phyloP scores from a whole-genome alignment of 2,113 vertebrate species.

The Siniperca knerii region DNA sequence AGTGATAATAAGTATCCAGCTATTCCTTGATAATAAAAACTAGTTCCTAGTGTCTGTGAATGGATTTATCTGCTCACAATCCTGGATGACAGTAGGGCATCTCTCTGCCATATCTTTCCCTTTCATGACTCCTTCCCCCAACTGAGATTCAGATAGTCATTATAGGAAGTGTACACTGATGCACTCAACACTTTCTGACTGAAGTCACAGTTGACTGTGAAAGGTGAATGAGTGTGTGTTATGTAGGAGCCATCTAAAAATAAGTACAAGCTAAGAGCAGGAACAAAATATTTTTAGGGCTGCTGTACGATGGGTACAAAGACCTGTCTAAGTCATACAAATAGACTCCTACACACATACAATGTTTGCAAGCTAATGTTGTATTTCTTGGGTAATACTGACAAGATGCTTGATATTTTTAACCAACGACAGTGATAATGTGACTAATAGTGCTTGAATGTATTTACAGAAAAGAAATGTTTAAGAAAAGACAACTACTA shows the following conservation, averaged over 20 bases:
- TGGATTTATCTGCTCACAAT: background rate
- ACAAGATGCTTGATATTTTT: background rate
- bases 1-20: background rate
- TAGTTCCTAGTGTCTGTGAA: background rate
- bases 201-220: conserved; percentile 54
- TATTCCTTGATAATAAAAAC: background rate
- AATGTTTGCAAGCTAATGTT: background rate
- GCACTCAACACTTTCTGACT: conserved; percentile 19
- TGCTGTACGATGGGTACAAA: conserved; percentile 33
- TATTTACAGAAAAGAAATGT: background rate
- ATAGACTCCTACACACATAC: too few relatives aligned
- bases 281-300: conserved; percentile 27
- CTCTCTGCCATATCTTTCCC: background rate
- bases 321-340: background rate
- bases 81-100: background rate
- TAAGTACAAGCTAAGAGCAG: conserved; percentile 34
- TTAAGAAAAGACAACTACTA: background rate
- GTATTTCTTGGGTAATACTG: background rate
- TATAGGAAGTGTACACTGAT: conserved; percentile 22
- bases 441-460: background rate
- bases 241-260: conserved; percentile 53
- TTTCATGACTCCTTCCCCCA: conserved; percentile 1
- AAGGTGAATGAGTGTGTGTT: conserved; percentile 49
- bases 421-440: background rate
- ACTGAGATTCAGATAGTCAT: conserved; percentile 14